Evolutionary conservation across 2,797 vertebrate genomes (phyloP), one percentile per base, ranked within the genome.

Genomic region (Mastacembelus armatus): DNA sequence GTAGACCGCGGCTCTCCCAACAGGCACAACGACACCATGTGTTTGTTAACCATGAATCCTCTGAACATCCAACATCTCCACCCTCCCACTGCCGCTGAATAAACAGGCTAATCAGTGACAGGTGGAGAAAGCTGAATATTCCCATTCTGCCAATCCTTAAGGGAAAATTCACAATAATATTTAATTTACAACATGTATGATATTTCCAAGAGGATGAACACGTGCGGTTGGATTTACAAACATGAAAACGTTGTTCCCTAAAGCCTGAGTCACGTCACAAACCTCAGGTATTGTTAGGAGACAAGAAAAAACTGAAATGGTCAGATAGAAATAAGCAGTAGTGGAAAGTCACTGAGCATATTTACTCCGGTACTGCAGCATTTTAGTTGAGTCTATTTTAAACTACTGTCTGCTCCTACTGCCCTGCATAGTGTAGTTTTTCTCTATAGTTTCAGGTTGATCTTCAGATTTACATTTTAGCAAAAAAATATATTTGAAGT

Each of bases 61-160:
- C n/a, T n/a, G n/a, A n/a, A n/a, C n/a, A n/a, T n/a, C n/a, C n/a
- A n/a, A n/a, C n/a, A n/a, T n/a, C n/a, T 61, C 44, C 48, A 60
- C 35, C 58, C 48, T 47, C 44, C 49, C 39, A 49, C 50, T 56
- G 36, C 19, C 18, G 12, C 26, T 71, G 72, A 76, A 72, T 74
- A 61, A 70, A 77, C 79, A 77, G 70, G 62, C n/a, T n/a, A n/a
- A n/a, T n/a, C n/a, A 73, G 56, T 44, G 2, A 72, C 47, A 9
- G 36, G 49, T 32, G 18, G 45, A 62, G 26, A 68, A 71, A 82
- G 65, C 81, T 64, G 54, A 73, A 71, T 48, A 51, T 54, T 59
- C 18, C 40, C 7, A 6, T 71, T 22, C 9, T n/a, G 6, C 27
- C 7, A 16, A 32, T 43, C 62, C 48, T n/a, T 52, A 65, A 54